phyloP scores from a whole-genome alignment of 2,113 vertebrate species.

The Syrmaticus mikado region DNA sequence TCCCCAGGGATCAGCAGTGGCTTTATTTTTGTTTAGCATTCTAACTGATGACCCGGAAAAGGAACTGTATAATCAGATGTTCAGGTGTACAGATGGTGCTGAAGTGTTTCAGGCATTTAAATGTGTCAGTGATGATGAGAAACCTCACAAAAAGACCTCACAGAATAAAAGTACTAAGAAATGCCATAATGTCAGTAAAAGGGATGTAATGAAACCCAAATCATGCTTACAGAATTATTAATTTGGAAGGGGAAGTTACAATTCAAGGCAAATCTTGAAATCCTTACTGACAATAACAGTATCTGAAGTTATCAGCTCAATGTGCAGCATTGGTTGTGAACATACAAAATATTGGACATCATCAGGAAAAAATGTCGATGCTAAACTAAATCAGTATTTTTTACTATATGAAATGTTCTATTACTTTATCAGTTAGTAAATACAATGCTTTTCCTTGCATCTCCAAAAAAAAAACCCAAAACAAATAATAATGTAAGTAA shows the following conservation, averaged over 20 bases:
- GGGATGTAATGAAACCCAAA: not conserved
- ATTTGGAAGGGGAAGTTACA: not conserved
- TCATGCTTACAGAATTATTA: not conserved
- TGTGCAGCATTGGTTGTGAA: not conserved
- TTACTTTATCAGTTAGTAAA: not conserved
- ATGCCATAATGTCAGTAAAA: not conserved
- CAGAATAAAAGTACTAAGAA: not conserved
- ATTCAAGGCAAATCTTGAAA: not conserved
- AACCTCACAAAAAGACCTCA: not conserved
- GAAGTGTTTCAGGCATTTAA: not conserved
- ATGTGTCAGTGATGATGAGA: not conserved
- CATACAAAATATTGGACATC: not conserved
- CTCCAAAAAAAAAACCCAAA: not conserved
- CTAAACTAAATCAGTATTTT: not conserved
- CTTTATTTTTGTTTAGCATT: not conserved
- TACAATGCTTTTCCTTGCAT: not conserved
- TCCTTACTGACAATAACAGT: not conserved
- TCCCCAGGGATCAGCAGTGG: not conserved
- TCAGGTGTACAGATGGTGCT: not conserved
- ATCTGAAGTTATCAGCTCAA: not conserved
- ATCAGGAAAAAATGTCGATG: not conserved
- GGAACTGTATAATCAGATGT: not conserved
- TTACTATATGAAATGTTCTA: not conserved
- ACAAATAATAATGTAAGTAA: not conserved
- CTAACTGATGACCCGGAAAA: not conserved